These are phyloP conservation scores for Drosophila infuscata DNA, from an alignment of 2,888 invertebrate genomes.

Conservation along the genomic window DNA sequence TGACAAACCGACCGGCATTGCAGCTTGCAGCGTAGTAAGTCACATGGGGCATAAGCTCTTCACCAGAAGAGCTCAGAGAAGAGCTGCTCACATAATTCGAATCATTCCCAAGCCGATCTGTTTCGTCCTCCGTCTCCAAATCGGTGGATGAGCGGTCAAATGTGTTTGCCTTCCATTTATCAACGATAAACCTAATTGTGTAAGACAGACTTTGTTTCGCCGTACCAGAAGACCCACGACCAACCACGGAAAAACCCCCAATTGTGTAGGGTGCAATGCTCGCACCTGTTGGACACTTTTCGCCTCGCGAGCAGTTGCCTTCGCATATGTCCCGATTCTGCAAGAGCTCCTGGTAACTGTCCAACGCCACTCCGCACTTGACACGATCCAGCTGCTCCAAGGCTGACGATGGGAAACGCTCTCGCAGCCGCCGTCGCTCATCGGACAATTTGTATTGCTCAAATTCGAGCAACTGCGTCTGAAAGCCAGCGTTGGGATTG, in stretches of 20 bases:
- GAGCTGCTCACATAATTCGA: neutral
- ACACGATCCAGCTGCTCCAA: constrained; percentile 90
- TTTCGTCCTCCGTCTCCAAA: neutral
- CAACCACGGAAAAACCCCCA: constrained; percentile 7
- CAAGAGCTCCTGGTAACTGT: constrained; percentile 93
- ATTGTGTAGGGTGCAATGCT: constrained; percentile 30
- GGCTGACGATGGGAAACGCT: constrained; percentile 93
- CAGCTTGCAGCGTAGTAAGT: constrained; percentile 54
- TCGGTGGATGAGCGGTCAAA: constrained; percentile 14
- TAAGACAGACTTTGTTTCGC: constrained; percentile 28
- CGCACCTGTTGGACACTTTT: constrained; percentile 93
- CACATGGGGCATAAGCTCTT: constrained; percentile 69
- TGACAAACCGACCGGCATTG: constrained; percentile 56
- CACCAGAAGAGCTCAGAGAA: constrained; percentile 35
- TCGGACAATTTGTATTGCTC: constrained; percentile 92
- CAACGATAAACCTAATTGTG: constrained; percentile 61
- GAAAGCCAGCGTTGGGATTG: constrained; percentile 98
- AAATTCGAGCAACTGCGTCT: constrained; percentile 96
- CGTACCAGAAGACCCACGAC: neutral
- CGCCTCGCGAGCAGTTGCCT: constrained; percentile 93
- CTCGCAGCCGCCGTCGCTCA: constrained; percentile 93
- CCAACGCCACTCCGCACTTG: constrained; percentile 91
- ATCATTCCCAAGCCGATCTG: neutral
- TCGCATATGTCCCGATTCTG: constrained; percentile 93
- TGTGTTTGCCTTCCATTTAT: constrained; percentile 63